Conservation (phyloP, 2,113 vertebrate genomes). For the Centropristis striata region DNA sequence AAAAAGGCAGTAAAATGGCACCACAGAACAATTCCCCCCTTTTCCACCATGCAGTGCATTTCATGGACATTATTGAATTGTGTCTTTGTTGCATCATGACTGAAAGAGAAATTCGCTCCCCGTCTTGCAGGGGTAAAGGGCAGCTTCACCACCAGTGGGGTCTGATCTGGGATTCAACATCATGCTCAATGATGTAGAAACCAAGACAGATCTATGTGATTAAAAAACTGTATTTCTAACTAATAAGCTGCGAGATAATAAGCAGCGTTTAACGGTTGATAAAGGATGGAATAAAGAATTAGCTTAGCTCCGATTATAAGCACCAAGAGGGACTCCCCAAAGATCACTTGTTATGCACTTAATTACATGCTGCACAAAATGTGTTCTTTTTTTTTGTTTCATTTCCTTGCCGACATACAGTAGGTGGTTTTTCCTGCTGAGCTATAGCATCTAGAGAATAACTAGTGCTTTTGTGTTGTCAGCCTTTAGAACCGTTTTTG, state of each 20-base stretch:
- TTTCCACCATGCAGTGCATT: neutral
- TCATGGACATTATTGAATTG: neutral
- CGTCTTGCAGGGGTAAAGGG: neutral
- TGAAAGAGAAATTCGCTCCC: neutral
- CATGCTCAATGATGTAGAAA: neutral
- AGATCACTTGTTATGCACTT: constrained; percentile 2
- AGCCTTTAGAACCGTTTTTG: neutral
- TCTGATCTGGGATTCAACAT: neutral
- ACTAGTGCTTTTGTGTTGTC: neutral
- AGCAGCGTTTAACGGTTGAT: neutral
- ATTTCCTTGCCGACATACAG: constrained; percentile 2
- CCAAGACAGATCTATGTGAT: neutral
- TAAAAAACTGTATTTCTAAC: neutral
- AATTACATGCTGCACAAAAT: constrained; percentile 13
- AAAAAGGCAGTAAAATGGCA: neutral
- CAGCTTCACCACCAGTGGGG: neutral
- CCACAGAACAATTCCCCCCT: neutral
- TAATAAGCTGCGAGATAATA: neutral
- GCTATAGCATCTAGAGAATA: neutral
- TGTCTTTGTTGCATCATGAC: neutral
- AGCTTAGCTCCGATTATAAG: neutral
- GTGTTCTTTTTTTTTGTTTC: neutral
- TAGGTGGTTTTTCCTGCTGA: neutral
- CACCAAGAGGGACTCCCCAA: neutral
- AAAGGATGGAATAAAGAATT: constrained; percentile 2